A percentile compares a stretch with the other conserved stretches of the same genome.
Conservation (phyloP, 2,888 invertebrate genomes). For the Stenolophus ochropezus region DNA sequence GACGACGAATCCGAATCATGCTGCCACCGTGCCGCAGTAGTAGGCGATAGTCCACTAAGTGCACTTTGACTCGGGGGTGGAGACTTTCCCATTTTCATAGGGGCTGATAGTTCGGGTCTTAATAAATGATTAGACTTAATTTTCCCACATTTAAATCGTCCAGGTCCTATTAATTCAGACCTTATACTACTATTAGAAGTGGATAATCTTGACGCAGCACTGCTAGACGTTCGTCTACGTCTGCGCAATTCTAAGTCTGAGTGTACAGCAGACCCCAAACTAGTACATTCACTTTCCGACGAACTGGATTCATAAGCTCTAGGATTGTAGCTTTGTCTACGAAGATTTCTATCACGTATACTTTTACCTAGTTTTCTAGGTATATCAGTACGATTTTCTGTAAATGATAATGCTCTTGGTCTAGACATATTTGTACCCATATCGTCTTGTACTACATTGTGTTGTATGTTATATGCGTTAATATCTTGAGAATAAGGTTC, state of each 20-base stretch:
- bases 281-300: slow-evolving; percentile 74
- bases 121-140: slow-evolving; percentile 68
- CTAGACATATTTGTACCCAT: slow-evolving; percentile 64
- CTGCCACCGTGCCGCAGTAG: slow-evolving; percentile 71
- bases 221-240: slow-evolving; percentile 66
- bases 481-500: slow-evolving; percentile 38
- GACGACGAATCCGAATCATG: slow-evolving; percentile 68
- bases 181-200: slow-evolving; percentile 71
- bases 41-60: slow-evolving; percentile 76
- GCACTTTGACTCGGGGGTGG: slow-evolving; percentile 76
- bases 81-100: slow-evolving; percentile 72
- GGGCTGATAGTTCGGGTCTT: slow-evolving; percentile 70
- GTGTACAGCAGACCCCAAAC: slow-evolving; percentile 69
- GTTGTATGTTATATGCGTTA: slow-evolving; percentile 38
- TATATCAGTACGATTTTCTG: slow-evolving; percentile 72
- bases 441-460: slow-evolving; percentile 36
- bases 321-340: slow-evolving; percentile 77
- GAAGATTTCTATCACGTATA: slow-evolving; percentile 75
- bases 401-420: slow-evolving; percentile 75
- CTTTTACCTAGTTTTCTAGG: slow-evolving; percentile 71
- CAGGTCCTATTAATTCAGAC: slow-evolving; percentile 70
- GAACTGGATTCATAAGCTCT: slow-evolving; percentile 75
- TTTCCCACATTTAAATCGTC: slow-evolving; percentile 54
- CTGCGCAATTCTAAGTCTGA: slow-evolving; percentile 71
- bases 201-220: slow-evolving; percentile 68